Evolutionary conservation across 2,797 vertebrate genomes (phyloP).

Genomic region (Poeciliopsis turneri): DNA sequence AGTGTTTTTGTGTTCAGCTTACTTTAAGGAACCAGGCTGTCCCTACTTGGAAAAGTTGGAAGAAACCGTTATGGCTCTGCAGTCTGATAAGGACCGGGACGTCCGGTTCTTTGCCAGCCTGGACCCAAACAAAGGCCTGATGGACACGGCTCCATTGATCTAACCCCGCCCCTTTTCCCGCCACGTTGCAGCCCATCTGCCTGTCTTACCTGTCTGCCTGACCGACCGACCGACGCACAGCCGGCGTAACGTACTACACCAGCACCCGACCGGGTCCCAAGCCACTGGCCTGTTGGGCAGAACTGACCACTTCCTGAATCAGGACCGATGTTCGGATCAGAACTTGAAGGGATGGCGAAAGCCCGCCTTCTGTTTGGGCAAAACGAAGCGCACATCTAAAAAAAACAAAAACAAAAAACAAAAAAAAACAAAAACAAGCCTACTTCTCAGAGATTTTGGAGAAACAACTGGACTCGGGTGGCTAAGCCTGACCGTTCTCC

Average conservation of each 20-base stretch:
- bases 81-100: conserved; percentile 89
- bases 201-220: conserved; percentile 69
- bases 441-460: conserved; percentile 54
- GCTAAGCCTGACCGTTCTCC: conserved; percentile 47
- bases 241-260: conserved; percentile 64
- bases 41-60: conserved; percentile 89
- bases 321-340: conserved; percentile 35
- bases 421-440: not conserved
- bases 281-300: conserved; percentile 59
- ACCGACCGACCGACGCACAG: conserved; percentile 48
- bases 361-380: conserved; percentile 53
- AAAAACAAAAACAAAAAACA: not conserved
- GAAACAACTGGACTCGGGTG: conserved; percentile 72
- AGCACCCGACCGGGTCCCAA: conserved; percentile 69
- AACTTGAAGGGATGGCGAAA: conserved; percentile 24
- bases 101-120: conserved; percentile 90
- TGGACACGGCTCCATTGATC: conserved; percentile 81
- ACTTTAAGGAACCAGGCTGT: conserved; percentile 89
- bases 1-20: conserved; percentile 70
- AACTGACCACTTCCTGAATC: conserved; percentile 52
- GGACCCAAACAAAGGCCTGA: conserved; percentile 81
- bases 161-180: conserved; percentile 48
- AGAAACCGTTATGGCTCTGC: conserved; percentile 86
- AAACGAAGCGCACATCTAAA: conserved; percentile 46
- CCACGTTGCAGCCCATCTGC: conserved; percentile 52